Evolutionary conservation across 2,113 vertebrate genomes (phyloP), one percentile per base, ranked within the genome.

Genomic region (Cynoglossus semilaevis): DNA sequence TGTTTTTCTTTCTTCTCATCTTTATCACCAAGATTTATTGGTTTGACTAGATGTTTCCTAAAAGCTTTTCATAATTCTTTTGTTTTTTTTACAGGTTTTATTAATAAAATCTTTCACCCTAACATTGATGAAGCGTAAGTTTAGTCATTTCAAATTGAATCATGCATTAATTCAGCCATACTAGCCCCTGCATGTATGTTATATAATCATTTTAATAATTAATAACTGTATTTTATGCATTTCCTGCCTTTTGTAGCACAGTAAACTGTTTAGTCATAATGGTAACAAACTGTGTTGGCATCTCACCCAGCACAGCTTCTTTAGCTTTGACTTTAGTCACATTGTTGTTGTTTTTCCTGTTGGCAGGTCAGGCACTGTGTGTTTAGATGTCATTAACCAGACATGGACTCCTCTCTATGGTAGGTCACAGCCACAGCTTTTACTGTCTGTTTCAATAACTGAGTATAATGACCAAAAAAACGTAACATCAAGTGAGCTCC

Each of bases 31-130:
- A 29, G 10, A 13, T 41, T 10, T 41, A 14, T 14, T 41, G 38
- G 22, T 41, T 41, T 5, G 10, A 41, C 38, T 13, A 5, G 12
- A 1, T 41, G 38, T 41, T 2, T 4, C 11, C 11, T 60, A 18
- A 59, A 57, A 49, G 65, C 37, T 7, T 48, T 76, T n/a, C n/a
- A n/a, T n/a, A n/a, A n/a, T n/a, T n/a, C n/a, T n/a, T 56, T 76
- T 74, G 59, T 36, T 56, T 69, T 29, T 41, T 88, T 84, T 74
- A 37, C 90, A 99, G 97, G 96, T 87, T 99, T 99, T 90, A 98
- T 99, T 95, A 99, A 99, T 91, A 99, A 99, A 94, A 99, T 98
- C 88, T 99, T 99, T 93, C 97, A 99, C 89, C 97, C 97, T 78
- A 99, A 99, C 93, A 99, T 99, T 7, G 97, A 99, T 74, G 96